A percentile compares a stretch with the other conserved stretches of the same genome.
Evolutionary conservation across 1,140 invertebrate genomes (phyloP).

Genomic region (Hylaeus volcanicus): DNA sequence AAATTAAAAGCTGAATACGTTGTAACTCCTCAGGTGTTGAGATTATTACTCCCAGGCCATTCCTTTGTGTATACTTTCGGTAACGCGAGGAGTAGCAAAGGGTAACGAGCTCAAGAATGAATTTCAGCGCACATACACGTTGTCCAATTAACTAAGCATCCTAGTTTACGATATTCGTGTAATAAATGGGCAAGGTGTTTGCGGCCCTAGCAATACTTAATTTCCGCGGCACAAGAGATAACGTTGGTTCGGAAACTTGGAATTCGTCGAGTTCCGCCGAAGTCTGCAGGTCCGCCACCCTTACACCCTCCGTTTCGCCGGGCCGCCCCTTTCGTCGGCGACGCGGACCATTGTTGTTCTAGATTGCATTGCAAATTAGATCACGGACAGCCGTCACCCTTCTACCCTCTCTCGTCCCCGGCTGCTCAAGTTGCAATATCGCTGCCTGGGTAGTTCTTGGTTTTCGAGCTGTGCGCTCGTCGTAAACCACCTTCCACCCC

Average conservation of each 20-base stretch:
- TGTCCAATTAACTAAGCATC: no score
- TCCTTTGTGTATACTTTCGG: no score
- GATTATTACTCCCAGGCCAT: no score
- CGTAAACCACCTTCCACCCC: not conserved
- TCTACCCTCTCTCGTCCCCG: conserved; percentile 1
- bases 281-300: not conserved
- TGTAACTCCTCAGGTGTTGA: no score
- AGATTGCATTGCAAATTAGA: conserved; percentile 66
- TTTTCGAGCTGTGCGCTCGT: not conserved
- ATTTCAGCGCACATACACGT: no score
- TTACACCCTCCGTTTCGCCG: not conserved
- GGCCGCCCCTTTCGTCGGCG: not conserved
- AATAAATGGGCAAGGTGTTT: no score
- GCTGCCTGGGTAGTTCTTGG: not conserved
- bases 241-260: not conserved
- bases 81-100: no score
- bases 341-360: conserved; percentile 60
- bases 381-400: conserved; percentile 36
- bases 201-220: no score
- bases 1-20: no score
- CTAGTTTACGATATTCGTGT: no score
- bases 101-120: no score
- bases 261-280: not conserved
- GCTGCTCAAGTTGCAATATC: conserved; percentile 8
- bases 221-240: not conserved